Base-by-base conservation (phyloP, 2,797 vertebrate species). In the Tokudaia muenninki region DNA sequence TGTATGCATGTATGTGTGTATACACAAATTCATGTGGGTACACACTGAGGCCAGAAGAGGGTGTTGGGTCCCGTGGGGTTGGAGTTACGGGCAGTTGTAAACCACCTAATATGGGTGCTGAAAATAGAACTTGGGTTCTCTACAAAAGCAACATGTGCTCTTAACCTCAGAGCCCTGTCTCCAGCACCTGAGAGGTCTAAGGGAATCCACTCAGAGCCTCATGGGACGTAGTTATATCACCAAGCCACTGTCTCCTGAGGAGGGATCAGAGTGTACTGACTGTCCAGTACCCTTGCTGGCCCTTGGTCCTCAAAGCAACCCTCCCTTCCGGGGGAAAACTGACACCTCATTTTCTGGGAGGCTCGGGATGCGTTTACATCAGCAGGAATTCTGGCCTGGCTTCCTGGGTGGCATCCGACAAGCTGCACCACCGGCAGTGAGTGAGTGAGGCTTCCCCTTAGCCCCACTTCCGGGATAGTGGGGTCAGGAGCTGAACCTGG, bases 211-310 rank as follows among this genome's bases (percentile, higher is more conserved):
- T 37, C 34, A 44, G 55, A 63, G 57, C 63, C 19, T 37, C 74
- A 11, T 1, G 7, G 44, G 34, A 50, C 41, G 22, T 0, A 1
- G 41, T 11, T 9, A 50, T 14, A 22, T 67, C 88, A 55, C 88
- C 31, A 61, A 55, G 80, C 26, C 11, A 2, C 22, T 0, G 4
- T 2, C 10, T 2, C 34, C 77, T 9, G 5, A n/a, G 37, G 22
- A 44, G 29, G 3, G 22, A 13, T 80, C 37, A 6, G 22, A 1
- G 7, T 55, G 10, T 0, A 0, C 41, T 8, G 16, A 3, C 52
- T 59, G 34, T 24, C 0, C 4, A 44, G 26, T 3, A 11, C 10
- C 34, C 1, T 26, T 72, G 1, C 26, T n/a, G 19, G 5, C 26
- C 26, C 55, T 81, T 16, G 12, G 67, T n/a, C 19, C 57, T 29